Evolutionary conservation across 1,140 invertebrate genomes (phyloP).

Genomic region (Oryctes rhinoceros): DNA sequence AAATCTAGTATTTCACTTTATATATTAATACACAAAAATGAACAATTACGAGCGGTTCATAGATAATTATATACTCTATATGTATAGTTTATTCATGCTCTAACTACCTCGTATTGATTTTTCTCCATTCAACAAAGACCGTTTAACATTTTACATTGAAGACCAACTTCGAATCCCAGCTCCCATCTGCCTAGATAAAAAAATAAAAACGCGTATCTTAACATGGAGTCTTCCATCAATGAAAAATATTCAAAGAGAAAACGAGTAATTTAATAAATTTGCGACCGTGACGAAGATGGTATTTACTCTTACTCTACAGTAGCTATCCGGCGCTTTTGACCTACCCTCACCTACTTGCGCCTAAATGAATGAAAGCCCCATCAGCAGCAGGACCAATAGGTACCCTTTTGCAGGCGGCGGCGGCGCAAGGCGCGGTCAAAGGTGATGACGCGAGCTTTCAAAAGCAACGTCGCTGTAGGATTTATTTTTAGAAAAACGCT

Average conservation of each 20-base stretch:
- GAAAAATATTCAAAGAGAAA: not conserved
- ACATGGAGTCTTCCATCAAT: not conserved
- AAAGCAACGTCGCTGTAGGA: not conserved
- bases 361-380: slow-evolving; percentile 5
- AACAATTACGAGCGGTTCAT: too few species aligned
- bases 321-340: not conserved
- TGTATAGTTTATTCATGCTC: not conserved
- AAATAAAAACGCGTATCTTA: not conserved
- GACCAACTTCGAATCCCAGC: not conserved
- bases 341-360: not conserved
- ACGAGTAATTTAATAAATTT: slow-evolving; percentile 2
- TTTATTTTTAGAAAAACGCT: slow-evolving; percentile 11
- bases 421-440: not conserved
- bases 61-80: not conserved
- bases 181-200: not conserved
- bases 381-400: not conserved
- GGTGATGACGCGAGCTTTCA: not conserved
- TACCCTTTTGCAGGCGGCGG: not conserved
- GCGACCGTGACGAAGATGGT: not conserved
- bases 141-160: slow-evolving; percentile 9
- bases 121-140: not conserved
- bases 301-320: not conserved
- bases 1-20: not conserved
- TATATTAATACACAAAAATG: too few species aligned
- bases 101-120: not conserved